Base-by-base conservation (phyloP, 2,113 vertebrate species). In the Antigone vipio region DNA sequence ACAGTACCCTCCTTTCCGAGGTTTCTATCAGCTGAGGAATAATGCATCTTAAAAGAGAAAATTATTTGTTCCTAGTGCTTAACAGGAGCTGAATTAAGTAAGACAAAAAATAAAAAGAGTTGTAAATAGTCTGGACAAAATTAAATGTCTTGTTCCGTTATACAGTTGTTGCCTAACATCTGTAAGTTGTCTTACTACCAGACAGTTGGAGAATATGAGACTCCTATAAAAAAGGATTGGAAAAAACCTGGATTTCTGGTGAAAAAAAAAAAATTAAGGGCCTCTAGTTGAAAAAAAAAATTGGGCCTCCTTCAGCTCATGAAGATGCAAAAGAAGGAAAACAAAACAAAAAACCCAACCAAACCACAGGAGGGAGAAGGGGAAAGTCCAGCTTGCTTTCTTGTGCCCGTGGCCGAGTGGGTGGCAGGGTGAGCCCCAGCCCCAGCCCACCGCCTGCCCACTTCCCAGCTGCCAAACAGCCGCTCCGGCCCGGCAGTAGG, bases 71-170 rank as follows among this genome's bases (percentile, higher is more conserved):
- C 44, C 52, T 78, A 53, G 13, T 64, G 53, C 38, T 84, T 68
- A 89, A 49, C 27, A 78, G 58, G 27, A 95, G 30, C 77, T 81
- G 60, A 94, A 77, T 52, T 62, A 79, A 35, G 6, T 26, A 68
- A 67, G 20, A 59, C 0, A 17, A 56, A 84, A 74, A 75, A 13
- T 42, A n/a, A 19, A 38, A 38, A 34, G 2, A 35, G 29, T 69
- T 92, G 17, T 42, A 73, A 92, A 76, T 55, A 89, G 53, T 62
- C 67, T 74, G 82, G 72, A 80, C 29, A 92, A 95, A 94, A 96
- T 85, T 42, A 79, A 93, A 76, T 22, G 58, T 10, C n/a, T 73
- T 23, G n/a, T 79, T 88, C 53, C 29, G 3, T 90, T 69, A 66
- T 2, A 38, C 38, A 88, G 62, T 44, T 89, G 45, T 85, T 92